Evolutionary conservation across 2,888 invertebrate species (phyloP), one percentile per base, ranked within the genome.

Genomic region (Cyaniris semiargus): DNA sequence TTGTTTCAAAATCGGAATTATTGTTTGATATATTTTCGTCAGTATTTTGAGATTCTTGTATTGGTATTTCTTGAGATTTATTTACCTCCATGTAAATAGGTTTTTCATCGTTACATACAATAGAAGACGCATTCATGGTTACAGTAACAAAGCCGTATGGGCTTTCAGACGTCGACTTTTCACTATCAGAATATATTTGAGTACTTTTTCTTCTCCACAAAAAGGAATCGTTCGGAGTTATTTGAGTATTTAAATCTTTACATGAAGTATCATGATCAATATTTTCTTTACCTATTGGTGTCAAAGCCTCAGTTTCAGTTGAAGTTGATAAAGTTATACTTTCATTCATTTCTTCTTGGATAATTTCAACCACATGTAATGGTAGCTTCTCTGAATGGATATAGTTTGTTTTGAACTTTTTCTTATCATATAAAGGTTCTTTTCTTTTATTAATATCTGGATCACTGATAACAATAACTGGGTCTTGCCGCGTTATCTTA

Each of bases 211-310:
- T 86, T 78, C 95, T 94, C 95, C 96, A 96, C 58, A 96, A 88
- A 86, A 96, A 96, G 5, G 96, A 96, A 80, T 94, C 94, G 83
- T 96, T 96, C 1, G 96, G 96, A 82, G 95, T 92, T 77, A 95
- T 91, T 18, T 85, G 87, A 27, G 90, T 83, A 81, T 85, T 88
- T 15, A 91, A 83, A 72, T 90, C 90, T 83, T 90, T 44, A 10
- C 18, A 85, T 80, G 87, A 86, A 10, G 80, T 75, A 78, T 82
- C 79, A 60, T 78, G 76, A 34, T 81, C 77, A 76, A 79, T 76
- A 76, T 81, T 48, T 76, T 78, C 80, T 79, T 80, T 77, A 53
- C 79, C 78, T 75, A 76, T 80, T 38, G 78, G 48, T 75, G 82
- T 79, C 75, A 15, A 27, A 53, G 70, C 60, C 74, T 66, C 70